These are phyloP conservation scores for Etheostoma perlongum DNA, from an alignment of 2,797 vertebrate genomes.

Conservation along the genomic window DNA sequence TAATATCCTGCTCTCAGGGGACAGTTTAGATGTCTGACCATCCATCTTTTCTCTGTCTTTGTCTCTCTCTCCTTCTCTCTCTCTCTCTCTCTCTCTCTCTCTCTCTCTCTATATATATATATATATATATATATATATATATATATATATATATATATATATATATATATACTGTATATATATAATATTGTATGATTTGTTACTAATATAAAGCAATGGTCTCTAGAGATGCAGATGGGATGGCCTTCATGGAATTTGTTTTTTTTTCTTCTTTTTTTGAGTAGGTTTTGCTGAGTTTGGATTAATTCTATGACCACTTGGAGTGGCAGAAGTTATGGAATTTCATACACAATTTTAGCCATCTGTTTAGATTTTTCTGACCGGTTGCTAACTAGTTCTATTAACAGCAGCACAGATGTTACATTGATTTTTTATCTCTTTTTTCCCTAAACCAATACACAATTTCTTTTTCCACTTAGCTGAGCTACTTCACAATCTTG, in stretches of 20 bases:
- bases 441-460: no score
- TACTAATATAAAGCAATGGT: constrained; percentile 18
- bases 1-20: constrained; percentile 48
- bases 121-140: no score
- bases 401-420: neutral
- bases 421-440: neutral
- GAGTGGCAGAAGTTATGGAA: neutral
- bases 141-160: no score
- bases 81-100: no score
- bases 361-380: neutral
- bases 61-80: no score
- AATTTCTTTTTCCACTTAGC: neutral
- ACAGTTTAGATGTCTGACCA: constrained; percentile 39
- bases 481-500: neutral
- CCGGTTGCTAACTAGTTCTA: neutral
- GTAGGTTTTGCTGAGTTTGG: neutral
- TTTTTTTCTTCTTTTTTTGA: neutral
- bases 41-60: constrained; percentile 31
- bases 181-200: constrained; percentile 18
- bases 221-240: neutral
- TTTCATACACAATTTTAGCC: neutral
- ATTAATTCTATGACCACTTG: neutral
- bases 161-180: no score
- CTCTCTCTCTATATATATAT: no score
- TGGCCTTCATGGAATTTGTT: neutral